Evolutionary conservation across 2,113 vertebrate species (phyloP).

Genomic region (Mesoclemmys tuberculata): DNA sequence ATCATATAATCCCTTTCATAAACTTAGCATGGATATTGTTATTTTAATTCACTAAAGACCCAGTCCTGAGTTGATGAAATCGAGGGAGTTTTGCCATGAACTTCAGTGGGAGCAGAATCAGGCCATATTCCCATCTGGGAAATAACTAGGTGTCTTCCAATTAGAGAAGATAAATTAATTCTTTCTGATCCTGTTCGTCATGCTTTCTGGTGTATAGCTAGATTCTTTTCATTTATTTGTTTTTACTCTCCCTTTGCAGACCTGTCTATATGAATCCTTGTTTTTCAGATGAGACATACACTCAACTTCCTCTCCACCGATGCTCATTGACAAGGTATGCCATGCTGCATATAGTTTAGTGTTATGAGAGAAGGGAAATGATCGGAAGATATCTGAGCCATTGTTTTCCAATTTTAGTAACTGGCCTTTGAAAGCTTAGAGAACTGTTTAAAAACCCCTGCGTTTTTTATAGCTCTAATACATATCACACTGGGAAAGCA

Average conservation of each 20-base stretch:
- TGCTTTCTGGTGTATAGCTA: neutral
- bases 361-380: neutral
- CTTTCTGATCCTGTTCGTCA: neutral
- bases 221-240: neutral
- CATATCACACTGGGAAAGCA: conserved; percentile 32
- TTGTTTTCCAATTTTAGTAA: neutral
- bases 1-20: neutral
- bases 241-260: neutral
- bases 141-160: neutral
- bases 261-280: neutral
- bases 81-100: neutral
- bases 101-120: neutral
- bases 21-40: neutral
- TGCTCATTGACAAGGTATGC: neutral
- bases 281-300: neutral
- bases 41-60: neutral
- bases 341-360: neutral
- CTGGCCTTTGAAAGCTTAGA: neutral
- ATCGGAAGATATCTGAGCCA: neutral
- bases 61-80: neutral
- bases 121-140: neutral
- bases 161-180: neutral
- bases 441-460: neutral
- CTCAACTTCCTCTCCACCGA: neutral
- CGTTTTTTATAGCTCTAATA: conserved; percentile 12